phyloP scores from a whole-genome alignment of 2,888 invertebrate genomes.

The Eurois occulta region DNA sequence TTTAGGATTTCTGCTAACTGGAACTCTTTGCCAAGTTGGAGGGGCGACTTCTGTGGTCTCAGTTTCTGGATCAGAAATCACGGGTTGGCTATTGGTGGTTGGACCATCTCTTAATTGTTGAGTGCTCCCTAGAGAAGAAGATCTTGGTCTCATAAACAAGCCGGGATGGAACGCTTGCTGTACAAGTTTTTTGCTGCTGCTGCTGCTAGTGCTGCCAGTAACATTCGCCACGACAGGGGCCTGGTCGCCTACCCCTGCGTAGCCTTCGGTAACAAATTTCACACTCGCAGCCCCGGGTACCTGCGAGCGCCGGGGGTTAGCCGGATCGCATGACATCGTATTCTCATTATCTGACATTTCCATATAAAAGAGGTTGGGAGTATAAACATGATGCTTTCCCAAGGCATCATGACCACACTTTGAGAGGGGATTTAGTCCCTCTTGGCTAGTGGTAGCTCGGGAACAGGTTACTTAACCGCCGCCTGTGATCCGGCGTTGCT shows the following conservation, averaged over 20 bases:
- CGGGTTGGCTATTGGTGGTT: no score
- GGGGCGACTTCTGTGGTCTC: not conserved
- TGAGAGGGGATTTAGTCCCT: not conserved
- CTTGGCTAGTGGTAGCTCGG: not conserved
- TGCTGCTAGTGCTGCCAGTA: constrained; percentile 8
- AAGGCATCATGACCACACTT: not conserved
- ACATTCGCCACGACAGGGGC: constrained; percentile 13
- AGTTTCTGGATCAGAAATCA: no score
- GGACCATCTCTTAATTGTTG: no score
- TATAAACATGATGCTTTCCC: no score
- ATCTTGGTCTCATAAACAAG: constrained; percentile 4
- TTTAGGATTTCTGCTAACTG: not conserved
- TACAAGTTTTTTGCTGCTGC: not conserved
- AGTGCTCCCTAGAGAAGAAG: not conserved
- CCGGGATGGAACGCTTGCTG: not conserved
- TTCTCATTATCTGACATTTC: no score
- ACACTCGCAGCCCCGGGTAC: not conserved
- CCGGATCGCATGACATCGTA: not conserved
- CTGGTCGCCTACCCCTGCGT: constrained; percentile 14
- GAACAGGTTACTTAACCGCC: no score
- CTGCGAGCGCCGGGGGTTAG: not conserved
- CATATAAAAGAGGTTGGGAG: no score
- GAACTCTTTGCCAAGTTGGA: not conserved
- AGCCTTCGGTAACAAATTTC: constrained; percentile 14
- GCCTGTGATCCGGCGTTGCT: not conserved